Evolutionary conservation across 1,140 invertebrate genomes (phyloP), one percentile per base, ranked within the genome.

Genomic region (Anastrepha obliqua): DNA sequence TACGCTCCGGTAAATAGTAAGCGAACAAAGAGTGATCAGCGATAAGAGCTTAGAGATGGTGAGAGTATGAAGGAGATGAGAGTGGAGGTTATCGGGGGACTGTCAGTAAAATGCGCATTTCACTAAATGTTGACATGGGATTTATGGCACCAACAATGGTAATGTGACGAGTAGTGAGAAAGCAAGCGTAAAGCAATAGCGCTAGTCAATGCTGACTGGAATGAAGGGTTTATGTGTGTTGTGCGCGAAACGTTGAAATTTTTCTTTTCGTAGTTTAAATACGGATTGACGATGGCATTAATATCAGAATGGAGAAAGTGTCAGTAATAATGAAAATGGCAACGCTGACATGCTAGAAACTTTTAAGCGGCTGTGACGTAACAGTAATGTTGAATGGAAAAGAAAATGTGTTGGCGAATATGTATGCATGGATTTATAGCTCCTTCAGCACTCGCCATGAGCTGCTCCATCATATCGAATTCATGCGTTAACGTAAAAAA

Each of bases 51-150:
- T 55, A 55, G 51, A 55, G 11, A 55, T 6, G 3, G 11, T 55
- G 51, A 8, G 11, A 8, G 51, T 8, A 55, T 55, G 51, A 55
- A 55, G 51, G 4, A 47, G 67, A 42, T 39, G 6, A 5, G 42
- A 74, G 6, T 11, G 15, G 13, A 11, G 67, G 5, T 15, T 47
- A 42, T 0, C 4, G 15, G 67, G 13, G 6, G 13, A 62, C 11
- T 62, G 60, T 11, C 15, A n/a, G 60, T 17, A 74, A n/a, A 17
- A 74, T 44, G 67, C 42, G 15, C 67, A 74, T 74, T 55, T 74
- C 67, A n/a, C 67, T 74, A 74, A 74, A 47, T 44, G 42, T 17
- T 44, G 42, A 15, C 67, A 74, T 5, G 67, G 67, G 67, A 74
- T n/a, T 74, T 74, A 47, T 47, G 39, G 7, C 67, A 74, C 15